Percentiles rank a stretch among this genome's conserved stretches.
These are phyloP conservation scores for Erpornis zantholeuca DNA, from an alignment of 2,113 vertebrate species.

Conservation along the genomic window DNA sequence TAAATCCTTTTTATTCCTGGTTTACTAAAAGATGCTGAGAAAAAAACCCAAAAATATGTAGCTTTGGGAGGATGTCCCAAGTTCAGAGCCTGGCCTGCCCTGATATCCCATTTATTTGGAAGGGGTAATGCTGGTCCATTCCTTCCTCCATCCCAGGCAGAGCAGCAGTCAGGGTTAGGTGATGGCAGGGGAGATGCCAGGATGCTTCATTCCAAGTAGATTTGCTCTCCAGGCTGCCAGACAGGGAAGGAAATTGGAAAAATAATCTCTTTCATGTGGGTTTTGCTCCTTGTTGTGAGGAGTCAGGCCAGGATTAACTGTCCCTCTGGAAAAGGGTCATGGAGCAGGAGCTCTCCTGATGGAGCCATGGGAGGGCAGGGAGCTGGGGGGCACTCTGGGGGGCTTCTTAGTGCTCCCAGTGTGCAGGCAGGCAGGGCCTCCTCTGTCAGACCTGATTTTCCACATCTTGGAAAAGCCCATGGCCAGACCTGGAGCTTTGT, in stretches of 20 bases:
- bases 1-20: background rate
- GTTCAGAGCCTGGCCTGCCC: background rate
- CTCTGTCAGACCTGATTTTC: background rate
- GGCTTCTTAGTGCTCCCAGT: background rate
- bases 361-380: accelerated
- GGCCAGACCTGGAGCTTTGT: accelerated
- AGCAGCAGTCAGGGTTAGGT: background rate
- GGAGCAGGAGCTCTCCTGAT: background rate
- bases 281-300: background rate
- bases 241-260: background rate
- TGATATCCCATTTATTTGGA: background rate
- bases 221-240: background rate
- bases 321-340: background rate
- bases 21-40: background rate
- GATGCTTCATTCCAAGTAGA: background rate
- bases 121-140: background rate
- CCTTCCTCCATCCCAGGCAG: background rate
- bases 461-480: background rate
- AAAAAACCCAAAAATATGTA: background rate
- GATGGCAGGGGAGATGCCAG: background rate
- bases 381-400: accelerated
- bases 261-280: slow-evolving; percentile 5
- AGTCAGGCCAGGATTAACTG: slow-evolving; percentile 1
- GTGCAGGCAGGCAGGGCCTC: accelerated
- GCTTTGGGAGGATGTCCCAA: background rate